Evolutionary conservation across 2,113 vertebrate species (phyloP).

Genomic region (Hiodon alosoides): DNA sequence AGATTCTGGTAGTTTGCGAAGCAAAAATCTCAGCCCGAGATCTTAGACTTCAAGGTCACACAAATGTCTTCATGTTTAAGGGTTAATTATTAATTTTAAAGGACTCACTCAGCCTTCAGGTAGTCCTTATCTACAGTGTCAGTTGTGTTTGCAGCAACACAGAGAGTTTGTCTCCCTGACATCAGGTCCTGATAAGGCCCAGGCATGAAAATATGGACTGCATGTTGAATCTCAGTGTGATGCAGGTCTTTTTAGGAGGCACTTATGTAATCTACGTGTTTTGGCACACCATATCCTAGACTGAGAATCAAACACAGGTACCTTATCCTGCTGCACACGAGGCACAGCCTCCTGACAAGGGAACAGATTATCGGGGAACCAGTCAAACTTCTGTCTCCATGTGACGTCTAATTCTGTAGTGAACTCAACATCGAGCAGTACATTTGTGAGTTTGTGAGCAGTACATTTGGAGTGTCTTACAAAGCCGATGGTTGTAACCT

Average conservation of each 20-base stretch:
- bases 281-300: too few species aligned
- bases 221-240: neutral
- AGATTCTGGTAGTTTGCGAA: neutral
- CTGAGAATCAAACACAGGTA: neutral
- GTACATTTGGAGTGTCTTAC: too few species aligned
- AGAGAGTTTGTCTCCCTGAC: neutral
- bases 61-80: neutral
- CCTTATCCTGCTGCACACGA: neutral
- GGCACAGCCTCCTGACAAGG: neutral
- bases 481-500: too few species aligned
- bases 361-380: too few species aligned
- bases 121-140: slow-evolving; percentile 29
- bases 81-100: slow-evolving; percentile 44
- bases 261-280: neutral
- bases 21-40: neutral
- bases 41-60: slow-evolving; percentile 33
- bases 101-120: slow-evolving; percentile 28
- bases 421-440: too few species aligned
- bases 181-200: slow-evolving; percentile 22
- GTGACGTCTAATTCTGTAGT: too few species aligned
- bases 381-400: too few species aligned
- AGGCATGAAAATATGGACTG: neutral
- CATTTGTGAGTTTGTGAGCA: too few species aligned
- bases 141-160: slow-evolving; percentile 10
- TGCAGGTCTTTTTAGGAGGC: neutral